A percentile compares a stretch with the other conserved stretches of the same genome.
Conservation (phyloP, 2,888 invertebrate species). For the Ormyrus labotus region DNA sequence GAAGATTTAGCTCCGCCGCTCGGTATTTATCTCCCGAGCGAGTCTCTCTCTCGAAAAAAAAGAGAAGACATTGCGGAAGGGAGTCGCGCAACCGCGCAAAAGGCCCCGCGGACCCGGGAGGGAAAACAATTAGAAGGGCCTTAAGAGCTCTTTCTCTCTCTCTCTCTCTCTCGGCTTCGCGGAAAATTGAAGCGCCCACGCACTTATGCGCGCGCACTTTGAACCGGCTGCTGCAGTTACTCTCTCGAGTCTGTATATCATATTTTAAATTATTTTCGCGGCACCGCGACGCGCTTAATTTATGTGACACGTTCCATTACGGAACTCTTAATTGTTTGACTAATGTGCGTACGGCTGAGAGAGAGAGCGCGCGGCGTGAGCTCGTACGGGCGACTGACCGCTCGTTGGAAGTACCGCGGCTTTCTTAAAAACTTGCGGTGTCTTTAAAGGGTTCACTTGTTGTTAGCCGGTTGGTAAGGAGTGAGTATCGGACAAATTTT, state of each 20-base stretch:
- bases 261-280: conserved; percentile 55
- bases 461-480: too few relatives aligned
- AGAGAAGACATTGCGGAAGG: conserved; percentile 5
- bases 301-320: conserved; percentile 73
- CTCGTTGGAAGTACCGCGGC: background rate
- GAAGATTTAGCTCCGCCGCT: too few relatives aligned
- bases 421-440: too few relatives aligned
- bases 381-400: background rate
- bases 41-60: background rate
- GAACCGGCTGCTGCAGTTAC: conserved; percentile 55
- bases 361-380: conserved; percentile 34
- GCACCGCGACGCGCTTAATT: conserved; percentile 58
- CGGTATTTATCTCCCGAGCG: background rate
- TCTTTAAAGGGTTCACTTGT: too few relatives aligned
- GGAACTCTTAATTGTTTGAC: conserved; percentile 74
- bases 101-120: background rate
- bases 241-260: conserved; percentile 49
- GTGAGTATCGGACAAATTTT: too few relatives aligned
- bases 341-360: conserved; percentile 65
- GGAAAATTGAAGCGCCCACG: conserved; percentile 72
- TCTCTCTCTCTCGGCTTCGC: conserved; percentile 35
- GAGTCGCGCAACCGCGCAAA: conserved; percentile 21
- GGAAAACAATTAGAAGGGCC: conserved; percentile 39
- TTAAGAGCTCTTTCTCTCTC: background rate
- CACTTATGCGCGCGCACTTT: conserved; percentile 62